Evolutionary conservation across 2,888 invertebrate genomes (phyloP).

Genomic region (Zygothrica quintamaculata): DNA sequence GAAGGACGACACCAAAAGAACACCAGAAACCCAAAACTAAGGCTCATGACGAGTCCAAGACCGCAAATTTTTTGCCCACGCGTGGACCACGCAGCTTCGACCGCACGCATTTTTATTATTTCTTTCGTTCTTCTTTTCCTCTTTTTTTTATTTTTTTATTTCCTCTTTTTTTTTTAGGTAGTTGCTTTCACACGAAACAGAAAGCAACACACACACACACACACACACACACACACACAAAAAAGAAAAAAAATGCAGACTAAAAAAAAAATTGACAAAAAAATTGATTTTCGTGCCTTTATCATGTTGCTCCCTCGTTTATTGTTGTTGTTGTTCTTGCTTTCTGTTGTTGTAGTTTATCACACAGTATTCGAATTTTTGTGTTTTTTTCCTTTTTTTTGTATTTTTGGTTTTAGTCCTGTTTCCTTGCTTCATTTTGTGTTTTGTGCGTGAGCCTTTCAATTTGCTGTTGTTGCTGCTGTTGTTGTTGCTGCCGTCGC

Average conservation of each 20-base stretch:
- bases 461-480: conserved; percentile 21
- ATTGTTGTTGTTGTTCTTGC: conserved; percentile 10
- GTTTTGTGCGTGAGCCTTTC: conserved; percentile 36
- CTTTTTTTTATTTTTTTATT: conserved; percentile 17
- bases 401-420: neutral
- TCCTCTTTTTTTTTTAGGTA: conserved; percentile 24
- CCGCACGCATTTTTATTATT: conserved; percentile 51
- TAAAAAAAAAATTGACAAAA: conserved; percentile 60
- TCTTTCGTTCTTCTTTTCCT: conserved; percentile 14
- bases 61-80: conserved; percentile 15
- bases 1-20: conserved; percentile 17
- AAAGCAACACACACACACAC: no score
- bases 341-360: conserved; percentile 44
- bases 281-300: conserved; percentile 74
- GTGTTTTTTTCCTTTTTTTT: neutral
- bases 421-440: neutral
- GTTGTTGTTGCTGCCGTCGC: conserved; percentile 17
- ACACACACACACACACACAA: conserved; percentile 7
- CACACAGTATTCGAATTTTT: conserved; percentile 52
- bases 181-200: conserved; percentile 40
- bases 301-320: conserved; percentile 43
- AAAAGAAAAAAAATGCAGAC: conserved; percentile 18
- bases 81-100: conserved; percentile 22
- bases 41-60: neutral
- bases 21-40: neutral